These are phyloP conservation scores for Mesodorylaimus sp. DNA, from an alignment of 2,888 invertebrate genomes.

Conservation along the genomic window DNA sequence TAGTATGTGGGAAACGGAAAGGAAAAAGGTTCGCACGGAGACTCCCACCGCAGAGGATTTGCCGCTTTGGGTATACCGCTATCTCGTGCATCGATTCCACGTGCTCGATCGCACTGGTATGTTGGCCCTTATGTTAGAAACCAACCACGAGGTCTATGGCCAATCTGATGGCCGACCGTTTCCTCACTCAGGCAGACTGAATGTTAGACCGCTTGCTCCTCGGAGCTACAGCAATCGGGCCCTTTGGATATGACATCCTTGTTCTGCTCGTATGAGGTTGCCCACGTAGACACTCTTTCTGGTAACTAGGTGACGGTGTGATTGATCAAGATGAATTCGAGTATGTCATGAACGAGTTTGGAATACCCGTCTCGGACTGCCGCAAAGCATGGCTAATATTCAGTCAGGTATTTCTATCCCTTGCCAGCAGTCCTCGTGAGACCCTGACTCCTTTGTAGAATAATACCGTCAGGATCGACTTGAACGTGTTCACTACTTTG, in stretches of 20 bases:
- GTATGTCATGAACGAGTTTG: conserved; percentile 29
- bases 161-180: too few relatives aligned
- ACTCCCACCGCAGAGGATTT: conserved; percentile 13
- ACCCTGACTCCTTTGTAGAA: too few relatives aligned
- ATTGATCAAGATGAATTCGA: conserved; percentile 31
- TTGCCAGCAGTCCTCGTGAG: background rate
- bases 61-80: conserved; percentile 29
- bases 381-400: conserved; percentile 25
- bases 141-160: too few relatives aligned
- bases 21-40: conserved; percentile 8
- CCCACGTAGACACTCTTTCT: too few relatives aligned
- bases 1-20: conserved; percentile 21
- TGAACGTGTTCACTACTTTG: conserved; percentile 25
- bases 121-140: too few relatives aligned
- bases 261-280: too few relatives aligned
- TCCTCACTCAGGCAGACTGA: too few relatives aligned
- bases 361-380: conserved; percentile 27
- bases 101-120: conserved; percentile 29
- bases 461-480: conserved; percentile 22
- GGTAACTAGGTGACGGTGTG: conserved; percentile 29
- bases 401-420: conserved; percentile 20
- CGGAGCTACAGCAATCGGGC: background rate
- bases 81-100: conserved; percentile 31
- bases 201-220: background rate
- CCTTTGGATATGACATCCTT: too few relatives aligned